phyloP scores from a whole-genome alignment of 2,797 vertebrate genomes.

The Sebastes itinus region DNA sequence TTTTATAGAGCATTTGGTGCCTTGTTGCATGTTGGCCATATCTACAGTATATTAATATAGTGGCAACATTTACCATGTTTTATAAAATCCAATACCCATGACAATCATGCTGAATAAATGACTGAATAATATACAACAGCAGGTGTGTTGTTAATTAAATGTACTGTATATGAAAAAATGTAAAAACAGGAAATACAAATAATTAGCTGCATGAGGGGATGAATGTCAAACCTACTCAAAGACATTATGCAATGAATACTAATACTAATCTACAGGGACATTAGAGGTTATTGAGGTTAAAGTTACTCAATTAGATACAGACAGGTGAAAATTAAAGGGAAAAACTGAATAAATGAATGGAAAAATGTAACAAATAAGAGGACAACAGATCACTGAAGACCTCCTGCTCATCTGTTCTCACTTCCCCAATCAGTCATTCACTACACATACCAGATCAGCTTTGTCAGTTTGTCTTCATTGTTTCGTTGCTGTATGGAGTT shows the following conservation, averaged over 20 bases:
- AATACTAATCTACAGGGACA: background rate
- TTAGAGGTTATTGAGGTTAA: too few species aligned
- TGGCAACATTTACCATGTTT: conserved; percentile 40
- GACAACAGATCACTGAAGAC: too few species aligned
- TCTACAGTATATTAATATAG: conserved; percentile 42
- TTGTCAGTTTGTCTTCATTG: too few species aligned
- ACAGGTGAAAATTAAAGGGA: too few species aligned
- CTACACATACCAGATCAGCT: too few species aligned
- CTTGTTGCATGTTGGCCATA: conserved; percentile 61
- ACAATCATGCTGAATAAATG: conserved; percentile 72
- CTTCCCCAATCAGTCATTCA: too few species aligned
- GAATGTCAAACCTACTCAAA: background rate
- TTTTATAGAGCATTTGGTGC: conserved; percentile 39
- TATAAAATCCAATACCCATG: conserved; percentile 53
- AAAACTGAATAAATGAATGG: background rate
- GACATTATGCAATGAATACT: background rate
- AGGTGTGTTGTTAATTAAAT: background rate
- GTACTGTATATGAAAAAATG: background rate
- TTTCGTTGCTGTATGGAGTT: too few species aligned
- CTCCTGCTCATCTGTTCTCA: too few species aligned
- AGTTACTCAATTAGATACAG: background rate
- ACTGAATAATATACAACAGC: conserved; percentile 7
- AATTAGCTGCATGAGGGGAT: background rate
- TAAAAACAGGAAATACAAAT: background rate
- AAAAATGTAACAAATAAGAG: background rate